A percentile compares a stretch with the other conserved stretches of the same genome.
Evolutionary conservation across 2,113 vertebrate genomes (phyloP).

Genomic region (Archilochus colubris): DNA sequence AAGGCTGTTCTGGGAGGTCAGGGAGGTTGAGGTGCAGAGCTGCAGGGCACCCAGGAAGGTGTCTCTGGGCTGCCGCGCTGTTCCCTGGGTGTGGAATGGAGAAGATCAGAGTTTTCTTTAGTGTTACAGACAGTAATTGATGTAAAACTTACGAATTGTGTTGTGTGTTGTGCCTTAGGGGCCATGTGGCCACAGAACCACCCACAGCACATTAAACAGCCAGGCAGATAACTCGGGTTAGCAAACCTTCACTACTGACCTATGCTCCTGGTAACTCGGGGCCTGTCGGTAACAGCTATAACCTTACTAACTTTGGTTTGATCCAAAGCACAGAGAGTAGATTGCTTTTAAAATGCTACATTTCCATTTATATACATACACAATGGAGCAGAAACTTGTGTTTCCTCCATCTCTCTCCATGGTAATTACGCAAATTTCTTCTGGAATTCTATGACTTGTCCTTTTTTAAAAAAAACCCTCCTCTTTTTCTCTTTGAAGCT

Average conservation of each 20-base stretch:
- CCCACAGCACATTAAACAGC: too few relatives aligned
- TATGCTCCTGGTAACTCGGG: not conserved
- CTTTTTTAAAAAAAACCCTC: slow-evolving; percentile 13
- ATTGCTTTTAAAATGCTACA: not conserved
- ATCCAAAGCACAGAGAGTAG: not conserved
- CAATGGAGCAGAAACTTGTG: not conserved
- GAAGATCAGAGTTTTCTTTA: fast-evolving
- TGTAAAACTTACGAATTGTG: not conserved
- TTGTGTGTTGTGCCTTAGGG: not conserved
- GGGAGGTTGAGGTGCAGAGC: not conserved
- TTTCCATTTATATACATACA: not conserved
- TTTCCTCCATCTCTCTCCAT: not conserved
- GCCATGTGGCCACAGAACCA: too few relatives aligned
- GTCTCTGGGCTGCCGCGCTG: not conserved
- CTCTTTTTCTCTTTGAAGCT: slow-evolving; percentile 41
- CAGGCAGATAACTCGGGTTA: not conserved
- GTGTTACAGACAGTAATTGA: not conserved
- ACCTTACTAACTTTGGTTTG: not conserved
- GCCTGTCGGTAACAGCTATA: not conserved
- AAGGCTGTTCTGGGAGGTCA: fast-evolving
- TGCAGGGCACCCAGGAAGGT: not conserved
- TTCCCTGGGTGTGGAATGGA: not conserved
- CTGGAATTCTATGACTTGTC: not conserved
- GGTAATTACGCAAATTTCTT: not conserved
- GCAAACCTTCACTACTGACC: not conserved